Conservation (phyloP, 2,113 vertebrate genomes). For the Barbus barbus region DNA sequence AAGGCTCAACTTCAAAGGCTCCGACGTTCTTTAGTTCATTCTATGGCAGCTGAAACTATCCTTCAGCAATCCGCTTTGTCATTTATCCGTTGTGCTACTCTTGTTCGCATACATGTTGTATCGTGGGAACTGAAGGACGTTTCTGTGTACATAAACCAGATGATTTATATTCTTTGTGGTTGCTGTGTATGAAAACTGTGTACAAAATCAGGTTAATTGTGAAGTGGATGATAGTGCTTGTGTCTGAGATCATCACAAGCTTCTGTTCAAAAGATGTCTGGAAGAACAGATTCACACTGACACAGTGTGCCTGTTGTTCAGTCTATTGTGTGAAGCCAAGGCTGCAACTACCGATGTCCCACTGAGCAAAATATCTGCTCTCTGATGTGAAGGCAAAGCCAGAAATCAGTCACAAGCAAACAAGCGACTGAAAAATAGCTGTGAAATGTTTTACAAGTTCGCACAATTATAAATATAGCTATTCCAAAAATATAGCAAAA, state of each 20-base stretch:
- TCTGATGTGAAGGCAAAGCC: constrained; percentile 42
- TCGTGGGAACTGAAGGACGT: neutral
- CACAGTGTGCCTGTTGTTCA: constrained; percentile 56
- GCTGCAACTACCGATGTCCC: constrained; percentile 53
- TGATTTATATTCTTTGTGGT: constrained; percentile 6
- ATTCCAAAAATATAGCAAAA: constrained; percentile 33
- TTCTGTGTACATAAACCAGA: constrained; percentile 24
- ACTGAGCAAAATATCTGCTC: constrained; percentile 54
- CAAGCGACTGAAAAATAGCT: constrained; percentile 1
- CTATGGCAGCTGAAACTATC: neutral
- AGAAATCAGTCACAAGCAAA: constrained; percentile 42
- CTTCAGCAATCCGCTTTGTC: constrained; percentile 7
- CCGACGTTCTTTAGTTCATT: neutral
- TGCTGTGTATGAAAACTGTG: neutral
- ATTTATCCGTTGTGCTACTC: constrained; percentile 25
- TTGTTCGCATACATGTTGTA: neutral
- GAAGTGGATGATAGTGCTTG: neutral
- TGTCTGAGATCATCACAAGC: constrained; percentile 2
- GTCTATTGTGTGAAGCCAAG: constrained; percentile 54
- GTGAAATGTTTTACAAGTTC: constrained; percentile 23
- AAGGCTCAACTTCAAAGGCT: constrained; percentile 38
- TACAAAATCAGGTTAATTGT: neutral
- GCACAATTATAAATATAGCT: constrained; percentile 31
- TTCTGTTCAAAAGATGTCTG: constrained; percentile 25
- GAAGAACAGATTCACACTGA: constrained; percentile 56